Evolutionary conservation across 2,797 vertebrate genomes (phyloP), one percentile per base, ranked within the genome.

Genomic region (Decapterus maruadsi): DNA sequence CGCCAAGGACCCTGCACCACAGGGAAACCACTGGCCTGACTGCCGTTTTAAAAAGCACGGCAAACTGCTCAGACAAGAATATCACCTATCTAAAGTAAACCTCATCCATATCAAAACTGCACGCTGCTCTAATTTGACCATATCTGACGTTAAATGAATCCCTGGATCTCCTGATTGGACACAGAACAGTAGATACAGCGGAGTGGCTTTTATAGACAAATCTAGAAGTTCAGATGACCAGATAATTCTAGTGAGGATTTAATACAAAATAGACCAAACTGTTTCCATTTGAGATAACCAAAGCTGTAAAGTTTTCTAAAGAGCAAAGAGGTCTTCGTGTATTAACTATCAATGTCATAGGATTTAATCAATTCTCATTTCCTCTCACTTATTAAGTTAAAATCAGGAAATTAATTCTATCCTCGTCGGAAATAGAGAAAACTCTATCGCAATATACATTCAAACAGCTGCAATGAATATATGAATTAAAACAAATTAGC

Each of bases 401-500:
- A 91, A 90, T 88, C 84, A 56, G 89, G 63, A 87, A 91, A 93
- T 93, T 90, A 93, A 93, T 93, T 89, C 77, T 77, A 74, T 89
- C 87, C 80, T 78, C 76, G 13, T 85, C 77, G 71, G 83, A 88
- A 88, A 91, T 86, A 40, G 84, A 86, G 83, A 79, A 86, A 88
- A 87, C 77, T 83, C 51, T 74, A 76, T 82, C 65, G 88, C 87
- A 87, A 84, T 90, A 90, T 90, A 89, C 85, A 93, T 92, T 91
- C 83, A 90, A 91, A 90, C 89, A 90, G 87, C 89, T 88, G 90
- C 84, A 89, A 88, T 92, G 89, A 93, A 91, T 88, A 86, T 83
- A 90, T 90, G 82, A 94, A 95, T 95, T 93, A 94, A 95, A 95
- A 94, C 92, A 94, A 94, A 95, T 95, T 95, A 95, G 89, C 90